A percentile compares a stretch with the other conserved stretches of the same genome.
phyloP scores from a whole-genome alignment of 2,113 vertebrate species.

The western clawed frog (Xenopus tropicalis) region UCB_Xtro_10.0 CM004445.2:43042501-43043000 shows the following conservation, averaged over 20 bases:
- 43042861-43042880: conserved; percentile 72
- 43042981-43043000: conserved; percentile 69
- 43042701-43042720: conserved; percentile 51
- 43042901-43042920: conserved; percentile 61
- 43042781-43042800: conserved; percentile 93
- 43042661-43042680: background rate
- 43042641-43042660: conserved; percentile 59
- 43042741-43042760: conserved; percentile 87
- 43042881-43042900: conserved; percentile 75
- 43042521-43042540: conserved; percentile 95
- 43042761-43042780: conserved; percentile 87
- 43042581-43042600: conserved; percentile 95
- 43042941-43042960: conserved; percentile 50
- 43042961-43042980: conserved; percentile 60
- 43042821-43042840: conserved; percentile 48
- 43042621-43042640: conserved; percentile 64
- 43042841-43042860: conserved; percentile 67
- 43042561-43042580: conserved; percentile 84
- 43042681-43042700: conserved; percentile 62
- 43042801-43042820: conserved; percentile 88
- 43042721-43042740: conserved; percentile 75
- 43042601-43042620: conserved; percentile 85
- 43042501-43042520: conserved; percentile 81
- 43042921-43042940: conserved; percentile 74
- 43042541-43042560: conserved; percentile 90